phyloP scores from a whole-genome alignment of 2,113 vertebrate species.

The Halcyon malimbica region DNA sequence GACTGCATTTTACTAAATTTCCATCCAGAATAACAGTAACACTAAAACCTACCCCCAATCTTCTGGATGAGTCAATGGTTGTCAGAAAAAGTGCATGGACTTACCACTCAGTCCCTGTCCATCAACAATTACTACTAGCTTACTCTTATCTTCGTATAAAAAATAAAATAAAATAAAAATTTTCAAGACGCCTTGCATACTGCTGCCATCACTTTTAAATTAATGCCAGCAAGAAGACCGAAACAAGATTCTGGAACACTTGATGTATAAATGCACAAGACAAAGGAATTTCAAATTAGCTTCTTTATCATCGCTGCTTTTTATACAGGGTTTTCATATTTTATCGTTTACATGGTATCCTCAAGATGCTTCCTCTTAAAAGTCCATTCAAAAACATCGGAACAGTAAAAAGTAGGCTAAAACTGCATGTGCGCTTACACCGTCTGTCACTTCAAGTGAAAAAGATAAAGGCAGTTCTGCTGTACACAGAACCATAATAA shows the following conservation, averaged over 20 bases:
- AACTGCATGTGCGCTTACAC: neutral
- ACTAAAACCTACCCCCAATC: fast-evolving
- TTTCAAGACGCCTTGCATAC: neutral
- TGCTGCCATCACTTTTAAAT: neutral
- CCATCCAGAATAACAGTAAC: neutral
- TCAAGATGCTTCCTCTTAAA: neutral
- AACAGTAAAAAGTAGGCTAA: neutral
- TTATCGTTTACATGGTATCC: neutral
- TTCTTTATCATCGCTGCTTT: neutral
- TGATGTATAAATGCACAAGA: neutral
- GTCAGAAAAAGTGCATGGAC: neutral
- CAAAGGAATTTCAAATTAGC: neutral
- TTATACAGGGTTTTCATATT: neutral
- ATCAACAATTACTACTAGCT: neutral
- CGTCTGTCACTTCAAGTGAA: neutral
- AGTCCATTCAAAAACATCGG: neutral
- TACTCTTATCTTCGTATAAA: neutral
- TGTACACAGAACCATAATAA: neutral
- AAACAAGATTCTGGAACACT: neutral
- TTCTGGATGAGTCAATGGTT: neutral
- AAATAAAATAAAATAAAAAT: too few species aligned
- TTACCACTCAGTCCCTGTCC: neutral
- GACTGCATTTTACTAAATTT: neutral
- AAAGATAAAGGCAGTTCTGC: neutral
- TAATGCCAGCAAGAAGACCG: neutral